These are phyloP conservation scores for Oxystoma pomonae DNA, from an alignment of 2,888 invertebrate genomes.

Conservation along the genomic window DNA sequence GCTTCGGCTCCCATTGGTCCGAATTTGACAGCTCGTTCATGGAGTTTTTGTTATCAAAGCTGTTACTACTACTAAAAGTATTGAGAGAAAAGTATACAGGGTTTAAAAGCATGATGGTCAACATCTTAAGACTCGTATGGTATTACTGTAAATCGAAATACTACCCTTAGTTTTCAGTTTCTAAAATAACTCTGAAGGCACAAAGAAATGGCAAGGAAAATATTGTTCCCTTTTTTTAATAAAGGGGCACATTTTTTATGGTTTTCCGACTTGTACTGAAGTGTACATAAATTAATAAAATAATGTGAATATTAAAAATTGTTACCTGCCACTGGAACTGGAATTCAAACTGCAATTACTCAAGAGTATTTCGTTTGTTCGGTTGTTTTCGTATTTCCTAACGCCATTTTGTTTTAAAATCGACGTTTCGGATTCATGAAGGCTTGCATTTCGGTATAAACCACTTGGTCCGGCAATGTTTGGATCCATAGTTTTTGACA, in stretches of 20 bases:
- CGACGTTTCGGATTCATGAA: neutral
- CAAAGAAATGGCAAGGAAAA: too few relatives aligned
- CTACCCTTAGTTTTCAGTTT: too few relatives aligned
- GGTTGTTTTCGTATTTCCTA: slow-evolving; percentile 30
- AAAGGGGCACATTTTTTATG: too few relatives aligned
- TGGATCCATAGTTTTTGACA: slow-evolving; percentile 8
- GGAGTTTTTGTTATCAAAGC: slow-evolving; percentile 43
- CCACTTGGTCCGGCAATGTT: slow-evolving; percentile 29
- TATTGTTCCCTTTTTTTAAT: too few relatives aligned
- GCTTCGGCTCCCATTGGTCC: slow-evolving; percentile 42
- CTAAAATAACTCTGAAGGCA: too few relatives aligned
- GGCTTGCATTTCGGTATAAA: slow-evolving; percentile 12
- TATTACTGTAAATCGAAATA: too few relatives aligned
- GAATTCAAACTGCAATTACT: slow-evolving; percentile 57
- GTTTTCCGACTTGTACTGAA: too few relatives aligned
- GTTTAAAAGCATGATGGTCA: too few relatives aligned
- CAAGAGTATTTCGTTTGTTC: slow-evolving; percentile 46
- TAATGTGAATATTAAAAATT: neutral
- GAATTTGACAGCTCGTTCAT: slow-evolving; percentile 27
- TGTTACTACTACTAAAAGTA: slow-evolving; percentile 49
- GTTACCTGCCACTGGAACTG: slow-evolving; percentile 39
- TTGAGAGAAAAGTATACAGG: neutral
- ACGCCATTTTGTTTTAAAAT: slow-evolving; percentile 10
- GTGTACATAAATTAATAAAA: neutral
- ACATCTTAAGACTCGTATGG: too few relatives aligned